A percentile compares a stretch with the other conserved stretches of the same genome.
Conservation (phyloP, 2,113 vertebrate genomes). For the Symphodus melops region DNA sequence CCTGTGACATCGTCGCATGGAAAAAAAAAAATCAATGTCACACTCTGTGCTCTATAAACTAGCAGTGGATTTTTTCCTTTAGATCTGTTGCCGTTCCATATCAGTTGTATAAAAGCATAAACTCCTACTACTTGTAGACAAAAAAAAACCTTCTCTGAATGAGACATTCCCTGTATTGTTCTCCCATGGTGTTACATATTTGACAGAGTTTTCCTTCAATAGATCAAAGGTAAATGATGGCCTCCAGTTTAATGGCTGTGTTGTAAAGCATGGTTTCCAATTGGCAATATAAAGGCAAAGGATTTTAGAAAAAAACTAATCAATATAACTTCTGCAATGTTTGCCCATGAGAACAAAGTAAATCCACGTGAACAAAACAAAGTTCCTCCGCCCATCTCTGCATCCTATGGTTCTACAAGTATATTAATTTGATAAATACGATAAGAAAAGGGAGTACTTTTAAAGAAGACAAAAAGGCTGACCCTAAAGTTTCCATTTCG, state of each 20-base stretch:
- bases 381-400: neutral
- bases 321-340: neutral
- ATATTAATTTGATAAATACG: neutral
- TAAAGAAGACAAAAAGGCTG: neutral
- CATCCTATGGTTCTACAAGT: neutral
- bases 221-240: neutral
- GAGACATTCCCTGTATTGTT: neutral
- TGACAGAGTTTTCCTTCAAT: neutral
- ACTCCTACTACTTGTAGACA: neutral
- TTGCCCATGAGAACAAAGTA: neutral
- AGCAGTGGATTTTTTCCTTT: neutral
- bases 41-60: neutral
- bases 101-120: neutral
- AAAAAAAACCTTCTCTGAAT: neutral
- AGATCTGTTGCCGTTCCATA: neutral
- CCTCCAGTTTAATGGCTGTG: neutral
- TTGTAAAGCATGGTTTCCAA: neutral
- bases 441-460: neutral
- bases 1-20: slow-evolving; percentile 1
- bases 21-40: neutral
- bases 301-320: neutral
- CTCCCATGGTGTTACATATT: neutral
- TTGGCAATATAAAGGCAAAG: neutral
- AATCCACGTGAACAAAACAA: no score
- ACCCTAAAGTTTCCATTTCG: neutral